phyloP scores from a whole-genome alignment of 2,113 vertebrate genomes.

The Chiloscyllium plagiosum region DNA sequence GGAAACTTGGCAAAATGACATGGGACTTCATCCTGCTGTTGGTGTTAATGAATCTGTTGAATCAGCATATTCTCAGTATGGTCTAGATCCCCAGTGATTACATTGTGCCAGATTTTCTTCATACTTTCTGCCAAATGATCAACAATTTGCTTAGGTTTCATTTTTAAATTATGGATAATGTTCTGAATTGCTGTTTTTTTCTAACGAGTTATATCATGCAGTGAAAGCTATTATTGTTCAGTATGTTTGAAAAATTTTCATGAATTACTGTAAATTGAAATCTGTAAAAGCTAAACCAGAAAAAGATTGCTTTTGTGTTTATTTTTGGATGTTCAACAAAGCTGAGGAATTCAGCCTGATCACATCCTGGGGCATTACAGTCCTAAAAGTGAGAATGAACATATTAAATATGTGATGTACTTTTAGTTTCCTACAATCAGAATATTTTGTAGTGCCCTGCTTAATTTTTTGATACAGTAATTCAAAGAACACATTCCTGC shows the following conservation, averaged over 20 bases:
- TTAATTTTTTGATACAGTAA: not conserved
- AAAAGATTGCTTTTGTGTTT: not conserved
- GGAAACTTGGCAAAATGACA: conserved; percentile 61
- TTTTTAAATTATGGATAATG: conserved; percentile 58
- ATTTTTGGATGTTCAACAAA: too few species aligned
- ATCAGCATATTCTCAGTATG: conserved; percentile 79
- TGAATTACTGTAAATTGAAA: not conserved
- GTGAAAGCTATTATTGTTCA: not conserved
- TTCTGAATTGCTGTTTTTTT: conserved; percentile 51
- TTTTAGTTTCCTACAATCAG: not conserved
- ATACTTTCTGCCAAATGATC: conserved; percentile 68
- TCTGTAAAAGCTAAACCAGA: not conserved
- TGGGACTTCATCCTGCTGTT: conserved; percentile 60
- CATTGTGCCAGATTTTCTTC: conserved; percentile 73
- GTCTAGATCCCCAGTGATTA: conserved; percentile 69
- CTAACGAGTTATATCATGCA: not conserved
- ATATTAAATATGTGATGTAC: not conserved
- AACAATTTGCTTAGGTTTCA: conserved; percentile 55
- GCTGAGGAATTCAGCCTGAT: not conserved
- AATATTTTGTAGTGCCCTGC: not conserved
- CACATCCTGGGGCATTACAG: not conserved
- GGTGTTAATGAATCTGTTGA: conserved; percentile 74
- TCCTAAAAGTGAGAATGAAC: not conserved
- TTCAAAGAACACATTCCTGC: not conserved
- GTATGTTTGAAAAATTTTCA: not conserved